Conservation (phyloP, 2,113 vertebrate species). For the Triplophysa tibetana region DNA sequence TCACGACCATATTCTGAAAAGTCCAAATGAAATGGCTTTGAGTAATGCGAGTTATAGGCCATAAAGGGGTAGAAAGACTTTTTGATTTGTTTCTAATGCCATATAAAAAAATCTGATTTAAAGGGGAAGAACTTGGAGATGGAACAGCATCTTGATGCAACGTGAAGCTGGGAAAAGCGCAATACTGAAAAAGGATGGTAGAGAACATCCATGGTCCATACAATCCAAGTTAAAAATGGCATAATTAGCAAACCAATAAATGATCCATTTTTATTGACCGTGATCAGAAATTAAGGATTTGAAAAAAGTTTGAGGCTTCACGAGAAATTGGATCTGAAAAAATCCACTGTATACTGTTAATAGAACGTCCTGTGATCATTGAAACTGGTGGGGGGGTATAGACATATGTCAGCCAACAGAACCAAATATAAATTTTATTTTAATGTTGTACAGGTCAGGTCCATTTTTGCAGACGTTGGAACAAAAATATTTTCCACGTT, state of each 20-base stretch:
- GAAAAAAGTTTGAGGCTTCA: not conserved
- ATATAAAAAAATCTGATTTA: not conserved
- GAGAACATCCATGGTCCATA: conserved; percentile 4
- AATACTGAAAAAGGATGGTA: not conserved
- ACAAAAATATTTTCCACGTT: not conserved
- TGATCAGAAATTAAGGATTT: not conserved
- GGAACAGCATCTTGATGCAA: not conserved
- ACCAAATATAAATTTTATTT: too few relatives aligned
- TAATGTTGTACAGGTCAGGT: not conserved
- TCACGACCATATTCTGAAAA: conserved; percentile 42
- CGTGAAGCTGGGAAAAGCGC: not conserved
- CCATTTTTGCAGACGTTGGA: not conserved
- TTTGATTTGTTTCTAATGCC: conserved; percentile 16
- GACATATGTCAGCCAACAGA: too few relatives aligned
- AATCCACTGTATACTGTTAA: too few relatives aligned
- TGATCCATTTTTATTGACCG: not conserved
- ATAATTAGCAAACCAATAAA: not conserved
- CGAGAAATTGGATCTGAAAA: not conserved
- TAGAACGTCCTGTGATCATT: too few relatives aligned
- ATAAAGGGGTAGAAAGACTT: not conserved
- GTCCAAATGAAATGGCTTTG: conserved; percentile 23
- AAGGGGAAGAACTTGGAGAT: conserved; percentile 6
- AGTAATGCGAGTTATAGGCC: conserved; percentile 7
- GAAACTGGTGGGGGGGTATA: too few relatives aligned
- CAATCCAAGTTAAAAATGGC: not conserved